Conservation (phyloP, 2,797 vertebrate genomes). For the Polyboroides typus region DNA sequence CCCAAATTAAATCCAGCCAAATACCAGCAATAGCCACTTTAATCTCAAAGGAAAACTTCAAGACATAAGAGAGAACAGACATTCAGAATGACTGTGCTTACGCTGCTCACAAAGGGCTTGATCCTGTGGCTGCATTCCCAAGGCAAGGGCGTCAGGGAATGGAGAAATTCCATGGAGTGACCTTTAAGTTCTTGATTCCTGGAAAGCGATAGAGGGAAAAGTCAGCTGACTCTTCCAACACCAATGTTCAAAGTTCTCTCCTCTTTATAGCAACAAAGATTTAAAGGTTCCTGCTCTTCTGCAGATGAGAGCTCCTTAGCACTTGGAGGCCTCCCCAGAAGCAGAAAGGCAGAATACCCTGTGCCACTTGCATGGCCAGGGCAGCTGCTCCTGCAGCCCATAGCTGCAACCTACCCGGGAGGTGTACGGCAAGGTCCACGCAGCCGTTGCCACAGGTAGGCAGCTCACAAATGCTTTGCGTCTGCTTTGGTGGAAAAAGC, state of each 20-base stretch:
- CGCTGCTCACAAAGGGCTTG: background rate
- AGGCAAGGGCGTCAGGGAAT: background rate
- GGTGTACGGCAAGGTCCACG: background rate
- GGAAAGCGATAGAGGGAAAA: background rate
- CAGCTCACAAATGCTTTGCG: background rate
- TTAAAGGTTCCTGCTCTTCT: background rate
- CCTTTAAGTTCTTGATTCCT: background rate
- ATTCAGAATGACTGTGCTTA: background rate
- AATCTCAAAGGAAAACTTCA: background rate
- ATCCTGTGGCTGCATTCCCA: background rate
- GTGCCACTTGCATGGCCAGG: background rate
- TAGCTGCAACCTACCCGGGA: background rate
- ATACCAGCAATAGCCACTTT: background rate
- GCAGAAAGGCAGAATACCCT: background rate
- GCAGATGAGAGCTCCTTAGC: background rate
- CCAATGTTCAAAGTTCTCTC: background rate
- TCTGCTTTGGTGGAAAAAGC: background rate
- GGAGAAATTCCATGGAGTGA: background rate
- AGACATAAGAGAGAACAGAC: background rate
- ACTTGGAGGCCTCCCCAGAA: background rate
- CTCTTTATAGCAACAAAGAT: background rate
- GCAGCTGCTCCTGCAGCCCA: background rate
- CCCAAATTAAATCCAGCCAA: background rate
- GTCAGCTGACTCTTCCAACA: background rate
- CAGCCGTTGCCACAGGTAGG: background rate